Base-by-base conservation (phyloP, 2,797 vertebrate species). In the Squalus acanthias region DNA sequence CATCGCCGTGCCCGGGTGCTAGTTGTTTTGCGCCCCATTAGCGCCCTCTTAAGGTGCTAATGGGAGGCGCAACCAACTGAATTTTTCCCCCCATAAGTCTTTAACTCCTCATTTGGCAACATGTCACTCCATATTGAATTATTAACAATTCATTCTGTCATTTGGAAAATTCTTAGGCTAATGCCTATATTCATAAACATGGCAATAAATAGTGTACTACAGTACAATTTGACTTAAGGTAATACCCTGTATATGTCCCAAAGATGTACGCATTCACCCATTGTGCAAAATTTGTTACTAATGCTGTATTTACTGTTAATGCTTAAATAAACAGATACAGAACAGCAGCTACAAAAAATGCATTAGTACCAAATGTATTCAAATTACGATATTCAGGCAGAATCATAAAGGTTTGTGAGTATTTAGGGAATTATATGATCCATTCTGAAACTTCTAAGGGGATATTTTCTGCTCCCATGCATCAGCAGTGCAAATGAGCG, bases 81-180 rank as follows among this genome's bases (percentile, higher is more conserved):
- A 39, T 39, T 39, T 39, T 39, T 39, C 39, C 39, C 39, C 39
- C 39, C 24, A 70, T 46, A 95, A 53, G 26, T 69, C 46, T 74
- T 33, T 50, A 17, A 57, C 29, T 69, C n/a, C 15, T 22, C 39
- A 72, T 95, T 95, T 70, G 46, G 46, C 39, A 29, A 46, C 33
- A 91, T 63, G 57, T 91, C 88, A 91, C 29, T 60, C 88, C 67
- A 5, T 46, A 50, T 46, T 22, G 46, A 95, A 70, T 70, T 70
- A 95, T 50, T 95, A 24, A 39, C 93, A 69, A 39, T 22, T 69
- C 20, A 95, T 72, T 95, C 93, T 95, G 7, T 70, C 67, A 95
- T 69, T 95, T 91, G 46, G 67, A 95, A 70, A 46, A 29, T 95
- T 70, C 9, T n/a, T 4, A 72, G 4, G 69, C 65, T 50, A 50